Conservation (phyloP, 2,113 vertebrate species). For the Bubalus kerabau region DNA sequence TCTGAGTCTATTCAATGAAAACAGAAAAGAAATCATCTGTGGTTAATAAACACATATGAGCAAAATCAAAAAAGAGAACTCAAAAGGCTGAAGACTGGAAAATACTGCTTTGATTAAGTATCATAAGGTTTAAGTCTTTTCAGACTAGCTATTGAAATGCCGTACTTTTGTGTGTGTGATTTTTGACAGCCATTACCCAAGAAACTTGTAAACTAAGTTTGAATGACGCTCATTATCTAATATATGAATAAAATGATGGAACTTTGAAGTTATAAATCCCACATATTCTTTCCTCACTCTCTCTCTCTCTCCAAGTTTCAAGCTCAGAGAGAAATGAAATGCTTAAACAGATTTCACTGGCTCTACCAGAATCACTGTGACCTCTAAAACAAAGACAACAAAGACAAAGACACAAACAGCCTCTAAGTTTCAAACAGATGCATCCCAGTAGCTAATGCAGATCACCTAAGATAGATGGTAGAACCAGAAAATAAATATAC, state of each 20-base stretch:
- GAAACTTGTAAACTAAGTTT: background rate
- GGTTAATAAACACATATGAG: background rate
- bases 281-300: background rate
- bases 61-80: background rate
- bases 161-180: background rate
- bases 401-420: background rate
- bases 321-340: background rate
- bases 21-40: background rate
- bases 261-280: background rate
- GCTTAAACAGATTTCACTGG: background rate
- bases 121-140: background rate
- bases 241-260: background rate
- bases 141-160: background rate
- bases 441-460: background rate
- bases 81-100: background rate
- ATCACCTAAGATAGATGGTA: background rate
- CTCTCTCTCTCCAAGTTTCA: background rate
- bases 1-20: background rate
- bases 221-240: background rate
- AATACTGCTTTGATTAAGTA: background rate
- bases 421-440: background rate
- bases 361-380: background rate
- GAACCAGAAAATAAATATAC: background rate
- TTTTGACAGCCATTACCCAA: background rate
- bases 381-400: background rate